Evolutionary conservation across 2,113 vertebrate species (phyloP), one percentile per base, ranked within the genome.

Genomic region (Coptodon bakossiorum): DNA sequence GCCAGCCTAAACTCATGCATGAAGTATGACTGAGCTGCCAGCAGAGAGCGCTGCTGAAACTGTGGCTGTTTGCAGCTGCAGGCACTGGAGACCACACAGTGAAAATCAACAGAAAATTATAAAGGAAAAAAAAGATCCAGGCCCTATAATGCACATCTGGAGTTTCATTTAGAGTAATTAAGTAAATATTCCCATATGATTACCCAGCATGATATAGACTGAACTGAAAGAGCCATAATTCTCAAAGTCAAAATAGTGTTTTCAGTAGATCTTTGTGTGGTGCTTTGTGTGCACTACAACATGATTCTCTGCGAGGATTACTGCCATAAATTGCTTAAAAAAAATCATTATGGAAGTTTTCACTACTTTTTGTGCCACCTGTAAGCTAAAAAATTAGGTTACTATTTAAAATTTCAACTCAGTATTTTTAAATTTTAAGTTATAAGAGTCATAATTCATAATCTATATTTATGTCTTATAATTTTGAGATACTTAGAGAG

Each of bases 21-120:
- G 91, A 85, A 93, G 54, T 87, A 34, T 81, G 78, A 54, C 6
- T 4, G 13, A 82, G 48, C 56, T 27, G 78, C 87, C 93, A 94
- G 91, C 80, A 95, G 90, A 90, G 81, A 40, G 84, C 31, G 3
- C 34, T 50, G 66, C 7, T 85, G 4, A 27, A 10, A 11, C 12
- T 45, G 40, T 31, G 43, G 43, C 4, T 6, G 24, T 34, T 29
- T 78, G 54, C 81, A 73, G 16, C 34, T 7, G 31, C 56, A 34
- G 27, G 7, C 9, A 27, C 10, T 11, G 57, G 27, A 73, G 31
- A 48, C 12, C 38, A 31, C 16, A n/a, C 31, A 85, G 29, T 4
- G 22, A 68, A 81, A n/a, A 59, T 12, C 5, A 24, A 27, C 17
- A 31, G 13, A 88, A 11, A 40, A 54, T 22, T 38, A 16, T 22